Evolutionary conservation across 1,140 invertebrate species (phyloP), one percentile per base, ranked within the genome.

Genomic region (Panagrolaimus sp.): DNA sequence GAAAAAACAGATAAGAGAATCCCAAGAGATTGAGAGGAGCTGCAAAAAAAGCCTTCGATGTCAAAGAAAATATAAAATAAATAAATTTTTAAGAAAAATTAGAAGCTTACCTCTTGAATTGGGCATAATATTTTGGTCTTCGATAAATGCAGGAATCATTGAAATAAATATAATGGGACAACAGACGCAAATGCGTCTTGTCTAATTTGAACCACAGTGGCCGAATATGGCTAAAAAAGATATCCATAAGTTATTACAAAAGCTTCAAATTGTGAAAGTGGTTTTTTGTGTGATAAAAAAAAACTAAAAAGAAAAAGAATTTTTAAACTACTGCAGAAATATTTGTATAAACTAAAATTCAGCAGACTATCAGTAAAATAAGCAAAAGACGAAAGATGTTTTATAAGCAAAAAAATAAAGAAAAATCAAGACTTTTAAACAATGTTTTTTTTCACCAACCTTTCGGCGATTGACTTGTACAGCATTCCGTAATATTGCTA

Each of bases 401-500:
- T n/a, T n/a, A 38, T 4, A 38, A 38, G 32, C 32, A 38, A 38
- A 38, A n/a, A n/a, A 38, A 38, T 38, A 2, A 38, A 38, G 32
- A 38, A 38, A 38, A 38, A 38, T 38, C 32, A 38, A 38, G 32
- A 38, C 32, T 38, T 38, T 38, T 38, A 2, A 38, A 38, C 32
- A 38, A 4, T 38, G 2, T 38, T 38, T 38, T 38, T 38, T 21
- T 21, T 21, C 21, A 58, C 52, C 52, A 58, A 58, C 52, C 52
- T 58, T 58, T 58, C 52, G 52, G 52, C 52, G 28, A 58, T 58
- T 28, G 52, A 21, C 17, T 28, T 58, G 52, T 58, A 28, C 52
- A 58, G 52, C 52, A 58, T 58, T 21, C 21, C 28, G 21, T 58
- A 58, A 38, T 38, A 38, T 4, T 38, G 7, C 2, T 4, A 38